Evolutionary conservation across 1,140 invertebrate species (phyloP), one percentile per base, ranked within the genome.

Genomic region (Papilio helenus): DNA sequence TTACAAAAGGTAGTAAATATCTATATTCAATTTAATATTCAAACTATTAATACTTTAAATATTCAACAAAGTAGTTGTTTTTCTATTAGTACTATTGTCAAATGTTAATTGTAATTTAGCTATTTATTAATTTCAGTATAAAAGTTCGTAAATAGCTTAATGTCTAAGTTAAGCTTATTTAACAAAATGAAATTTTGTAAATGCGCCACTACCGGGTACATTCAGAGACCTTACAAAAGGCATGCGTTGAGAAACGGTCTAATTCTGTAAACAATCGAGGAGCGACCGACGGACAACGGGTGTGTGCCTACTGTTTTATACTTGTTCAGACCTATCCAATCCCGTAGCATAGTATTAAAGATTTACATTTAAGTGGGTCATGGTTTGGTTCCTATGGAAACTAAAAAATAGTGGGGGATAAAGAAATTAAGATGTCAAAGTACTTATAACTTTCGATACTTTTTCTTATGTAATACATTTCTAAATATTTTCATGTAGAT

Each of bases 71-170:
- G 55, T 65, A 29, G 26, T 76, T 77, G 34, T 65, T 61, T 20
- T 3, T 77, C 76, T 77, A 77, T 61, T 55, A 65, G 39, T 61
- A 65, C 76, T 77, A 77, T 77, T 77, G 76, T 77, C 76, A 77
- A 65, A 65, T 77, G 29, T 65, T 51, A 77, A 65, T 65, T 44
- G 44, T 55, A 76, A 76, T 58, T 58, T 76, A 16, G 34, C 49
- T 76, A 58, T 3, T 77, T 77, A 65, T 65, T 61, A 77, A 44
- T 65, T 49, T 74, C 55, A 65, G 76, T 77, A 77, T 77, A 77
- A 77, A 77, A 77, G 76, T 77, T 44, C 39, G 29, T 65, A 77
- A 44, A 65, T 65, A 65, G 58, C 76, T 77, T 77, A 77, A 61
- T 14, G 26, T 9, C 76, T 77, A 77, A 0, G 34, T 77, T 77